Evolutionary conservation across 2,888 invertebrate genomes (phyloP).

Genomic region (Lasioglossum zephyrum): DNA sequence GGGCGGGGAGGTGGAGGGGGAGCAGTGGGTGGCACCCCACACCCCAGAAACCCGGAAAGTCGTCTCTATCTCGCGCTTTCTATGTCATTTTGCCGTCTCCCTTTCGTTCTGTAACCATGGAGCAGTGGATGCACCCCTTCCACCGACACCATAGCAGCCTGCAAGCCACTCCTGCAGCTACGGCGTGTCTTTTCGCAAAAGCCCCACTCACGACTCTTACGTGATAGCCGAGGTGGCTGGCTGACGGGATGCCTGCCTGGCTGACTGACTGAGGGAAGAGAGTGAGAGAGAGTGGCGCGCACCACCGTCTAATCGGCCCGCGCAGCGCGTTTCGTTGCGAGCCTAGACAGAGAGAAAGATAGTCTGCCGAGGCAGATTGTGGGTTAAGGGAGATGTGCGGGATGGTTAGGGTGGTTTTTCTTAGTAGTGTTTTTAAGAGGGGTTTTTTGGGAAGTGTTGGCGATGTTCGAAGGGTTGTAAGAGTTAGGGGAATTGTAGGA

Average conservation of each 20-base stretch:
- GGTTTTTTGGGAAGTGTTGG: neutral
- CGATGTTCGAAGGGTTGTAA: neutral
- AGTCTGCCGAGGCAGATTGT: neutral
- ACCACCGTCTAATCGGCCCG: conserved; percentile 68
- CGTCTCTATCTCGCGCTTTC: conserved; percentile 21
- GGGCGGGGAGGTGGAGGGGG: neutral
- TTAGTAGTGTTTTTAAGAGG: neutral
- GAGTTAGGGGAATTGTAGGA: neutral
- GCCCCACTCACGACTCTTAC: conserved; percentile 65
- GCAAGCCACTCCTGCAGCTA: conserved; percentile 68
- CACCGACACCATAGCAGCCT: conserved; percentile 12
- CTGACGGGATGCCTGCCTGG: conserved; percentile 59
- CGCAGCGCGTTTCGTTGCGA: conserved; percentile 55
- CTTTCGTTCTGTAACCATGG: conserved; percentile 45
- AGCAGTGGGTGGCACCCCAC: neutral
- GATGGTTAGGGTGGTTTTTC: neutral
- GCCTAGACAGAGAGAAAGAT: neutral
- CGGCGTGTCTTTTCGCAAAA: conserved; percentile 69
- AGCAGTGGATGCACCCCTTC: neutral
- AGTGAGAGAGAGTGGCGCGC: conserved; percentile 51
- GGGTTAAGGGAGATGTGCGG: neutral
- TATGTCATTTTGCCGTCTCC: conserved; percentile 23
- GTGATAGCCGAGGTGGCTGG: conserved; percentile 61
- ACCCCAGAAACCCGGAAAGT: neutral
- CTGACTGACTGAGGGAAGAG: conserved; percentile 54